phyloP scores from a whole-genome alignment of 2,113 vertebrate genomes.

The Urocynchramus pylzowi region DNA sequence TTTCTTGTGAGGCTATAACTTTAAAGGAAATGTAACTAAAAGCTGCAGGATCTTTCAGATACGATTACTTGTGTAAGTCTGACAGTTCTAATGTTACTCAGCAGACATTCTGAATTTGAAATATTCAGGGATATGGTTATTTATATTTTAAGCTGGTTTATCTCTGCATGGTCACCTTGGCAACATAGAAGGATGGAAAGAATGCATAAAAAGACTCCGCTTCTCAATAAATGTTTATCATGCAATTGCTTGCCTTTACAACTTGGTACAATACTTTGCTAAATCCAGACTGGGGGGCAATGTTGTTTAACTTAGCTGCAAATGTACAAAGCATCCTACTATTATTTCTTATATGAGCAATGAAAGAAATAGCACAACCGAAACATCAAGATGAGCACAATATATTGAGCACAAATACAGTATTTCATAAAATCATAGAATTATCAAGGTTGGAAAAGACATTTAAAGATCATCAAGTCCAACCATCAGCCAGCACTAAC shows the following conservation, averaged over 20 bases:
- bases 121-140: neutral
- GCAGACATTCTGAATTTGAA: conserved; percentile 24
- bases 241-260: neutral
- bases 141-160: conserved; percentile 48
- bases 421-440: neutral
- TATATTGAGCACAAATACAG: neutral
- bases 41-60: conserved; percentile 22
- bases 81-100: conserved; percentile 39
- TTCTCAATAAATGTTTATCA: conserved; percentile 21
- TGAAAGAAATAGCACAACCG: neutral
- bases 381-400: neutral
- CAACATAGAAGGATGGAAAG: neutral
- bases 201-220: neutral
- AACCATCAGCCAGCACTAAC: neutral
- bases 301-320: neutral
- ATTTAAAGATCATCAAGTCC: neutral
- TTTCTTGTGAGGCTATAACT: conserved; percentile 2
- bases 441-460: neutral
- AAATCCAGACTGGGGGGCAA: neutral
- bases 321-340: neutral
- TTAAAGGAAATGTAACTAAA: conserved; percentile 22
- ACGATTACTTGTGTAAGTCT: neutral
- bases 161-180: conserved; percentile 28
- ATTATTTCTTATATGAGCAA: neutral
- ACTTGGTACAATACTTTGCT: neutral